Base-by-base conservation (phyloP, 2,113 vertebrate genomes). In the Notothenia rossii region DNA sequence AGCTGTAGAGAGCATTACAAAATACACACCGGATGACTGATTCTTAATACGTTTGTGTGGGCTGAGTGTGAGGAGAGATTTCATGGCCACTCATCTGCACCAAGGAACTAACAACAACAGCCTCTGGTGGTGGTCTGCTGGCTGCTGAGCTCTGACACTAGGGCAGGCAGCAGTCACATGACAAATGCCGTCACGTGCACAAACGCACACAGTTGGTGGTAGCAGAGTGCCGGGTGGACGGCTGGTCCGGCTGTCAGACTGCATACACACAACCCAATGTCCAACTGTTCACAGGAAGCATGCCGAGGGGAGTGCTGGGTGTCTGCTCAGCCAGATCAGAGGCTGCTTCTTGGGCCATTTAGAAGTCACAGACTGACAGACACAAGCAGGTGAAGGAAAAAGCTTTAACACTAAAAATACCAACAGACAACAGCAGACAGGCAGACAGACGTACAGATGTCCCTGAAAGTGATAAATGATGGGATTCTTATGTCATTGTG, bases 361-460 rank as follows among this genome's bases (percentile, higher is more conserved):
- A 46, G 76, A 17, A 54, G 61, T 22, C 10, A 18, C 78, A 61
- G 73, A 72, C 70, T 74, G 90, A 92, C 79, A 40, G 83, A 86
- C 50, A 36, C 62, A n/a, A 79, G 70, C 94, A 94, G 94, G 91
- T 94, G 92, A 86, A 79, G 78, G 49, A 91, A 82, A 90, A 77
- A 58, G 12, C 54, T 65, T 71, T 68, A 75, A 74, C 54, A 1
- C 79, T 86, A 90, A 91, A 85, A 89, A 91, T 91, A 92, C 84
- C 84, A 85, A 68, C 29, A 70, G 51, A 72, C 10, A 78, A 64
- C 36, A 68, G 83, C 79, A 77, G 56, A 51, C 82, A 54, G 33
- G 29, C 66, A 74, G 68, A 72, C 74, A 58, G 83, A 54, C 49
- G 14, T 43, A 68, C 45, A 56, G 53, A 72, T n/a, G 78, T 58